Conservation (phyloP, 2,113 vertebrate species). For the Miniopterus natalensis region DNA sequence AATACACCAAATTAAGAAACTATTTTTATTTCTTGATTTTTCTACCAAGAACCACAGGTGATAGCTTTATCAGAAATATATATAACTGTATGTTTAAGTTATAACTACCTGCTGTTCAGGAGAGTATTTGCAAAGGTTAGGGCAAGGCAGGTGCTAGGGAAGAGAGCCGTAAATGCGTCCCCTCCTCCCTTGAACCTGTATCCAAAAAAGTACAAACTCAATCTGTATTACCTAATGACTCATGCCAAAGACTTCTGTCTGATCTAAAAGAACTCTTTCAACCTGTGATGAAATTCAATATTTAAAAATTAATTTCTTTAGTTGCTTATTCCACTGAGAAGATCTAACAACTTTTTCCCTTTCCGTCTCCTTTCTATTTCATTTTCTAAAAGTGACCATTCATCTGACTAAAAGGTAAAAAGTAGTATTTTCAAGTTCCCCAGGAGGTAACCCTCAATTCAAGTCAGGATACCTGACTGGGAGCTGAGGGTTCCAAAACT, state of each 20-base stretch:
- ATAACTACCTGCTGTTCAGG: neutral
- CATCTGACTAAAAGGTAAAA: slow-evolving; percentile 44
- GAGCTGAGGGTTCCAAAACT: slow-evolving; percentile 17
- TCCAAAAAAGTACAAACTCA: neutral
- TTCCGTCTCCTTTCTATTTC: neutral
- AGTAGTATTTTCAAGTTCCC: slow-evolving; percentile 48
- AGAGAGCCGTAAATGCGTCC: neutral
- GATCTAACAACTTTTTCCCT: slow-evolving; percentile 7
- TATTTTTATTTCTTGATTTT: slow-evolving; percentile 33
- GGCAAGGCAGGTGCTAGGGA: neutral
- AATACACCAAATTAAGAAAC: slow-evolving; percentile 37
- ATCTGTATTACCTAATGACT: slow-evolving; percentile 3
- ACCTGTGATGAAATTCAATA: neutral
- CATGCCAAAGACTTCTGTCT: neutral
- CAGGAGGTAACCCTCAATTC: neutral
- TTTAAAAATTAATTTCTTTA: slow-evolving; percentile 57
- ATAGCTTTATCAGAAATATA: slow-evolving; percentile 8
- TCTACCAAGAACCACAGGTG: neutral
- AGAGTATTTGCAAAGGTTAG: slow-evolving; percentile 3
- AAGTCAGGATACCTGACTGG: slow-evolving; percentile 9
- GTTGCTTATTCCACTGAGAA: slow-evolving; percentile 10
- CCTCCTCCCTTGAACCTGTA: neutral
- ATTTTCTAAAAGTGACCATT: slow-evolving; percentile 49
- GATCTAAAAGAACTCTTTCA: slow-evolving; percentile 40
- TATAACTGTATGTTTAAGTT: neutral